Evolutionary conservation across 2,888 invertebrate species (phyloP), one percentile per base, ranked within the genome.

Genomic region (Busseola fusca): DNA sequence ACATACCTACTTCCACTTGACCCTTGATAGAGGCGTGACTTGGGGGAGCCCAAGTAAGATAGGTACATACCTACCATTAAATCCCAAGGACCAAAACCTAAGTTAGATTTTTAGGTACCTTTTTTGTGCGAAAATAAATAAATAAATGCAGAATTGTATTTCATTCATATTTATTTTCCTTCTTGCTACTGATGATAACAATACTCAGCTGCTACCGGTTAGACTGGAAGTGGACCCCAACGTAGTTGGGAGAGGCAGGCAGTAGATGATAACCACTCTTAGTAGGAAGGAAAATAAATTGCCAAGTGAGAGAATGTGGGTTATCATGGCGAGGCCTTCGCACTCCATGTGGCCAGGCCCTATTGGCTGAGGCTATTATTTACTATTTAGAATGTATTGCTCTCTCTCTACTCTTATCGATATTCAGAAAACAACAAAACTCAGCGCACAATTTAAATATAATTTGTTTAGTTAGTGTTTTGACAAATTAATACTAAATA

Each of bases 301-400:
- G 34, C 37, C 62, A 62, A 57, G 56, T 50, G 21, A 72, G 63
- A 74, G 30, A 48, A 76, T 68, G 34, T 56, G 18, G 18, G 37
- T 48, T 25, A 30, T 60, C 16, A 54, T 14, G 59, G 25, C 27
- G n/a, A 50, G 27, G 40, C 68, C n/a, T 60, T 76, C 59, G 25
- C 54, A 40, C 76, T 27, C 16, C n/a, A 14, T 4, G 34, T 12
- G 34, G 18, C 34, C n/a, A 25, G 16, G 65, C n/a, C 18, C n/a
- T 27, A 16, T 56, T 40, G 52, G 45, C 18, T 27, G 45, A 10
- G 3, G 21, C 48, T n/a, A 1, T 27, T 30, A 48, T 12, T 48
- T 30, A 14, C 14, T 69, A 30, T 40, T 76, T n/a, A 56, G 5
- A 42, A 76, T 56, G 48, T 48, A 30, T 16, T 30, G 4, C 34